These are phyloP conservation scores for Callopanchax toddi DNA, from an alignment of 2,113 vertebrate species.

Conservation along the genomic window DNA sequence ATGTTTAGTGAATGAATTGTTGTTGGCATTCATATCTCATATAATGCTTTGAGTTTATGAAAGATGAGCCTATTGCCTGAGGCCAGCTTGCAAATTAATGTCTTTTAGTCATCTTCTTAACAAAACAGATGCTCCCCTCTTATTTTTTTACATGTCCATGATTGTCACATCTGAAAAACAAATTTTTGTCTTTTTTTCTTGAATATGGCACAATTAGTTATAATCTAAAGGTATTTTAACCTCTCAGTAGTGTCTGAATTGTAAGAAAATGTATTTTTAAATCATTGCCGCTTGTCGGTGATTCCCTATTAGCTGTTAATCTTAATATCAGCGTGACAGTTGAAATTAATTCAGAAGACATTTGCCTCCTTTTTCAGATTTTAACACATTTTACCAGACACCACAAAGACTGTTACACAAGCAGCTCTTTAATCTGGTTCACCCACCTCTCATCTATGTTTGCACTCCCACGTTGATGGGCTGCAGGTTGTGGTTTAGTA, in stretches of 20 bases:
- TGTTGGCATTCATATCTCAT: neutral
- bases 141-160: too few relatives aligned
- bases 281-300: neutral
- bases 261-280: too few relatives aligned
- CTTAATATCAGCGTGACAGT: conserved; percentile 10
- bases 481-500: neutral
- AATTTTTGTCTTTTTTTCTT: too few relatives aligned
- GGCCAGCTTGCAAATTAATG: neutral
- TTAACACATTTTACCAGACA: conserved; percentile 48
- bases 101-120: neutral
- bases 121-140: neutral
- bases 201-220: too few relatives aligned
- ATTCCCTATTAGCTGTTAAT: conserved; percentile 1
- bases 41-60: neutral
- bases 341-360: conserved; percentile 5
- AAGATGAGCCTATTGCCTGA: neutral
- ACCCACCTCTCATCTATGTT: conserved; percentile 14
- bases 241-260: too few relatives aligned
- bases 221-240: too few relatives aligned
- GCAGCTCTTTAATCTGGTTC: conserved; percentile 50
- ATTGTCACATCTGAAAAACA: too few relatives aligned
- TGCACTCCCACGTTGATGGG: conserved; percentile 7
- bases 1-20: neutral
- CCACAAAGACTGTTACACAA: conserved; percentile 37
- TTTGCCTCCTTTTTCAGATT: conserved; percentile 1